phyloP scores from a whole-genome alignment of 2,888 invertebrate genomes.

The Vanessa cardui region DNA sequence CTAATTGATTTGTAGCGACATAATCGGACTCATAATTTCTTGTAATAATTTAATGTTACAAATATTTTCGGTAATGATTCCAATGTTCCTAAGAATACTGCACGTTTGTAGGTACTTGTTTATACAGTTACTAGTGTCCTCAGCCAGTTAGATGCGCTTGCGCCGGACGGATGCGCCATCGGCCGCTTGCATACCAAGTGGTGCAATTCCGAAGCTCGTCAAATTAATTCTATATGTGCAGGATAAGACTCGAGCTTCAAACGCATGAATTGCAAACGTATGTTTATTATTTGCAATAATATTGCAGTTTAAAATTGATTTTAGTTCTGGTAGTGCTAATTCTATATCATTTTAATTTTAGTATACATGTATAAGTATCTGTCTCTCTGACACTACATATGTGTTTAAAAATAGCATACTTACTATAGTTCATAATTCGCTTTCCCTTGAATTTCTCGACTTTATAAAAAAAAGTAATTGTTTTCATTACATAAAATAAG shows the following conservation, averaged over 20 bases:
- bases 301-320: neutral
- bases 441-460: no score
- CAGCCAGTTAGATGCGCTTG: slow-evolving; percentile 36
- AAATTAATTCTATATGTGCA: slow-evolving; percentile 59
- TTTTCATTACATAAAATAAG: no score
- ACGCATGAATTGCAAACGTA: slow-evolving; percentile 4
- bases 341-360: neutral
- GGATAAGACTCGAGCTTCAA: neutral
- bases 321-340: neutral
- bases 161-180: slow-evolving; percentile 47
- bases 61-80: neutral
- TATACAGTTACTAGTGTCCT: slow-evolving; percentile 15
- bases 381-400: no score
- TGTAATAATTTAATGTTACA: neutral
- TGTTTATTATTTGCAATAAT: neutral
- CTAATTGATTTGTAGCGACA: no score
- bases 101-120: slow-evolving; percentile 1
- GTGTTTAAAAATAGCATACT: no score
- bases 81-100: neutral
- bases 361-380: no score
- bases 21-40: neutral
- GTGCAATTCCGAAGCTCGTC: slow-evolving; percentile 62
- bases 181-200: slow-evolving; percentile 59
- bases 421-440: no score
- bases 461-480: no score